Evolutionary conservation across 2,797 vertebrate species (phyloP), one percentile per base, ranked within the genome.

Genomic region (Clarias pachynema): DNA sequence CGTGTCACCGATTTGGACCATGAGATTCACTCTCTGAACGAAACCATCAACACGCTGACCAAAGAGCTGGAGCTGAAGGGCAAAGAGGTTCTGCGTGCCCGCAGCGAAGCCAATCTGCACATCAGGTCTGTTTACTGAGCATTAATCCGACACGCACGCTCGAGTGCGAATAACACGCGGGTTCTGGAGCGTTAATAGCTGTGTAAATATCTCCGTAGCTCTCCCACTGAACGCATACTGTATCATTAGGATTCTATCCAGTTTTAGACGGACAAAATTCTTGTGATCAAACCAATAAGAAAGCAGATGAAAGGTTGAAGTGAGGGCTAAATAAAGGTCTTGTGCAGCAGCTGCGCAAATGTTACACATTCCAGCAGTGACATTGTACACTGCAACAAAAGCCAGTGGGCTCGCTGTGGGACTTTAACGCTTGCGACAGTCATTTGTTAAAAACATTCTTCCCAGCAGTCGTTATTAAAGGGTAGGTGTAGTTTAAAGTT

Each of bases 21-120:
- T 62, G 97, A 99, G 92, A 96, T 98, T 87, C 96, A 98, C 90
- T 95, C 96, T 56, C 96, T 99, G 81, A 98, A 97, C 81, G 97
- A 99, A 93, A 99, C 97, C 89, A 97, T 99, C 86, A 96, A 93
- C 94, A 96, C 96, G 2, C 91, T 99, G 89, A 99, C 98, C 22
- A 96, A 98, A 89, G 98, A 99, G 92, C 92, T 99, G 93, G 98
- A 99, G 91, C 94, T 96, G 82, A 99, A 99, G 93, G 98, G 98
- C 86, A 98, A 99, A 89, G 98, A 99, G 94, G 96, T 99, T 88
- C 97, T 99, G 87, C 95, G 97, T 90, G 96, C 98, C 89, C 97
- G 97, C 82, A 97, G 97, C 79, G 98, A 99, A 91, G 97, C 97
- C 65, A 99, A 97, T 92, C 96, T 99, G 56, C 98, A 99, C 89